A percentile compares a stretch with the other conserved stretches of the same genome.
Conservation (phyloP, 2,888 invertebrate genomes). For the Aphidoletes aphidimyza region DNA sequence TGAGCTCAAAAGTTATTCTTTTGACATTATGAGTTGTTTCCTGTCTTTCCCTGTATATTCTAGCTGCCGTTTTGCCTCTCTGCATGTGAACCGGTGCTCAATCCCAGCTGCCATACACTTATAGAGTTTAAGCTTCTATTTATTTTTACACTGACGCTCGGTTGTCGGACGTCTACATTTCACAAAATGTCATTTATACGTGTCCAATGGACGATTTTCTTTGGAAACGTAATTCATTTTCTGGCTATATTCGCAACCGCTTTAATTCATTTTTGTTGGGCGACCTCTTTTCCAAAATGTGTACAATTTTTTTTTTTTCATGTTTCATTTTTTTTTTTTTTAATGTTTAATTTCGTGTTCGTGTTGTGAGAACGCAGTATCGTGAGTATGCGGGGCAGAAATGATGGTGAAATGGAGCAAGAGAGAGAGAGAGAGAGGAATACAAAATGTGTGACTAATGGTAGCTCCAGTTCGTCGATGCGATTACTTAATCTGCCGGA, state of each 20-base stretch:
- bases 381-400: not conserved
- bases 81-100: too few relatives aligned
- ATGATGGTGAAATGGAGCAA: not conserved
- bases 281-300: not conserved
- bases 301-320: not conserved
- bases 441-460: not conserved
- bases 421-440: not conserved
- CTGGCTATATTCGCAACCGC: not conserved
- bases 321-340: not conserved
- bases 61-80: not conserved
- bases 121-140: not conserved
- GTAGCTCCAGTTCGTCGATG: not conserved
- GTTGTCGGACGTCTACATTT: slow-evolving; percentile 38
- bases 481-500: slow-evolving; percentile 28
- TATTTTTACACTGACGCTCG: not conserved
- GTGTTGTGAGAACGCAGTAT: not conserved
- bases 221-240: not conserved
- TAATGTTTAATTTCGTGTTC: too few relatives aligned
- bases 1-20: slow-evolving; percentile 51
- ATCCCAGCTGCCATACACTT: slow-evolving; percentile 4
- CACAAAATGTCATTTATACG: slow-evolving; percentile 51
- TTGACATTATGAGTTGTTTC: slow-evolving; percentile 45
- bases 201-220: slow-evolving; percentile 35
- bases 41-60: not conserved
- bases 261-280: slow-evolving; percentile 33